Evolutionary conservation across 64 coral and sea anemone species (phyloP).

Genomic region (Acropora yongei): DNA sequence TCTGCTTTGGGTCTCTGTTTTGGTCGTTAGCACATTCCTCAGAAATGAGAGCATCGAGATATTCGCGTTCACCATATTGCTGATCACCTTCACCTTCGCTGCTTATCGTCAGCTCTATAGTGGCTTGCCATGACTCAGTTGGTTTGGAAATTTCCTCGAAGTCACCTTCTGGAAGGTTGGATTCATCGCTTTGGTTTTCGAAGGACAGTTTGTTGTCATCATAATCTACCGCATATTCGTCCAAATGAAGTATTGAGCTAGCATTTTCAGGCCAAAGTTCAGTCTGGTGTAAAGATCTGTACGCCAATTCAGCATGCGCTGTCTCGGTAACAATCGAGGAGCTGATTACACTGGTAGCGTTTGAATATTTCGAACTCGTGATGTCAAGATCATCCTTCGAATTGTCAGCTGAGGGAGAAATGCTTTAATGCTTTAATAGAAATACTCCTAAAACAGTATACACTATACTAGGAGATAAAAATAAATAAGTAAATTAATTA

Average conservation of each 20-base stretch:
- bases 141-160: background rate
- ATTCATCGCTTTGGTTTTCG: conserved; percentile 11
- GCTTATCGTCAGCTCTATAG: background rate
- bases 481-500: no score
- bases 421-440: no score
- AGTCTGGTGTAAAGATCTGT: background rate
- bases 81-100: background rate
- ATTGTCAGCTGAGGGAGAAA: background rate
- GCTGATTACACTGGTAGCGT: background rate
- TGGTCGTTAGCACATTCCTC: background rate
- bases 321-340: background rate
- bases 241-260: no score
- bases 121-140: background rate
- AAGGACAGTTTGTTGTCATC: conserved; percentile 1
- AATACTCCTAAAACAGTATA: no score
- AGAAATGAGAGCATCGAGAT: background rate
- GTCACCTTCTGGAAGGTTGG: background rate
- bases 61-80: background rate
- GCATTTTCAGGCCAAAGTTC: no score
- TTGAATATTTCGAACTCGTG: background rate
- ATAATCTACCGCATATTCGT: background rate
- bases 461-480: no score
- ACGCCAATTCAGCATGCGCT: background rate
- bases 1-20: background rate
- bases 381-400: background rate